Evolutionary conservation across 2,113 vertebrate species (phyloP).

Genomic region (Rhinichthys klamathensis): DNA sequence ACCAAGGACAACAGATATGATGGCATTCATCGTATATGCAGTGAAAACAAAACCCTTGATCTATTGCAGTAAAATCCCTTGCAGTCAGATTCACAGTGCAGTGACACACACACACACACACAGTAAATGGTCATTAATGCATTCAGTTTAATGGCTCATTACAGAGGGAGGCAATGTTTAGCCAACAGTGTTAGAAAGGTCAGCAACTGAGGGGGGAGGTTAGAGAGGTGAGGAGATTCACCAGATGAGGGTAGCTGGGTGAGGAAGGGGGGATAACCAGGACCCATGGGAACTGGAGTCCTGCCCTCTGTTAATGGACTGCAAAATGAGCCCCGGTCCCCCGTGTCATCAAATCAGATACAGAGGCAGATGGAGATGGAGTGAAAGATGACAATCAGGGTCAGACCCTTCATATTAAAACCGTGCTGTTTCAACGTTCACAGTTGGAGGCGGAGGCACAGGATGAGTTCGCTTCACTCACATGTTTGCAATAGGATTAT

Average conservation of each 20-base stretch:
- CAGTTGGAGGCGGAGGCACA: conserved; percentile 17
- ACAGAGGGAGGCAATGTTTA: conserved; percentile 60
- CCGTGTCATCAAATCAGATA: conserved; percentile 58
- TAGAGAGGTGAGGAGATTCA: conserved; percentile 56
- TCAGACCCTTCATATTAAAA: conserved; percentile 56
- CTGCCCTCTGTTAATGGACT: conserved; percentile 61
- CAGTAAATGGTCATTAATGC: conserved; percentile 60
- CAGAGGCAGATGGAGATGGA: conserved; percentile 59
- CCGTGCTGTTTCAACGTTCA: conserved; percentile 39
- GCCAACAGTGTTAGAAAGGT: conserved; percentile 62
- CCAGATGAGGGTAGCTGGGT: conserved; percentile 51
- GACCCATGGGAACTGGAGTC: conserved; percentile 62
- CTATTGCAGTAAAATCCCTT: conserved; percentile 13
- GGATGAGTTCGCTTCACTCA: not conserved
- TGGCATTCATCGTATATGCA: not conserved
- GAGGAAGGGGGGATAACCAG: conserved; percentile 48
- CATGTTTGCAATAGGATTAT: conserved; percentile 3
- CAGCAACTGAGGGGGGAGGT: conserved; percentile 56
- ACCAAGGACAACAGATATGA: conserved; percentile 17
- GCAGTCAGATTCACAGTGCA: not conserved
- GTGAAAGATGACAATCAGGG: conserved; percentile 56
- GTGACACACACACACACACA: conserved; percentile 61
- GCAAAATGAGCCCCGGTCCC: conserved; percentile 61
- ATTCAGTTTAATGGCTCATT: conserved; percentile 54
- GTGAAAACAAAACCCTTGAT: conserved; percentile 1